These are phyloP conservation scores for Colinus virginianus DNA, from an alignment of 2,113 vertebrate species.

Conservation along the genomic window DNA sequence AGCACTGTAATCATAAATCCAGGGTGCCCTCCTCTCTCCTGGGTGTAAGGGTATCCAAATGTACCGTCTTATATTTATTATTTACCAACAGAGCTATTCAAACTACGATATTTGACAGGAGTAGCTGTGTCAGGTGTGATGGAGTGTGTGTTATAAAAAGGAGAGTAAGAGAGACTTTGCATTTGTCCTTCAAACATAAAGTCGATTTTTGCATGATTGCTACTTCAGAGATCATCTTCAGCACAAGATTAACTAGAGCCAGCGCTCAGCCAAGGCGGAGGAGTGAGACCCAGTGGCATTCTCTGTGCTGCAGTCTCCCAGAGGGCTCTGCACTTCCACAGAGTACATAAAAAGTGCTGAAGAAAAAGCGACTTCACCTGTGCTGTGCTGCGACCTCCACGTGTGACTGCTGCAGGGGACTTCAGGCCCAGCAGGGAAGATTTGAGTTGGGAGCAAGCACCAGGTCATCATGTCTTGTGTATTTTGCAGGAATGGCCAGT, in stretches of 20 bases:
- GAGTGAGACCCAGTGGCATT: not conserved
- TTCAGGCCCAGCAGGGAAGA: not conserved
- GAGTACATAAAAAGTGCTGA: not conserved
- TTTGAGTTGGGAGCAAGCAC: not conserved
- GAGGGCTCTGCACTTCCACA: not conserved
- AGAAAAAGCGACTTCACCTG: accelerated
- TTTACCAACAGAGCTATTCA: constrained; percentile 55
- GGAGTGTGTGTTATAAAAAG: constrained; percentile 58
- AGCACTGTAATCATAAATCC: constrained; percentile 66
- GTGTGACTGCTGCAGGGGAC: not conserved
- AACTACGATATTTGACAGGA: constrained; percentile 60
- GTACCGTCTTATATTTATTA: constrained; percentile 60
- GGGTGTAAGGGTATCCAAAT: constrained; percentile 52
- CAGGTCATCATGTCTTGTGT: not conserved
- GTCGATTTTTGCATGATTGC: constrained; percentile 63
- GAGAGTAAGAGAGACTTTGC: constrained; percentile 53
- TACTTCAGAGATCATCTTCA: constrained; percentile 13
- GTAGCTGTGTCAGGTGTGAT: constrained; percentile 63
- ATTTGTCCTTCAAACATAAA: constrained; percentile 77
- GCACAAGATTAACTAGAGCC: not conserved
- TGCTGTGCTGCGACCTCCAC: not conserved
- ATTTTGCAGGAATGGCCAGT: not conserved
- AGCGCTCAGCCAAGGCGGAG: not conserved
- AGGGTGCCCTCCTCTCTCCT: not conserved
- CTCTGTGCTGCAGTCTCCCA: not conserved